Evolutionary conservation across 2,113 vertebrate genomes (phyloP), one percentile per base, ranked within the genome.

Genomic region (Caloenas nicobarica): DNA sequence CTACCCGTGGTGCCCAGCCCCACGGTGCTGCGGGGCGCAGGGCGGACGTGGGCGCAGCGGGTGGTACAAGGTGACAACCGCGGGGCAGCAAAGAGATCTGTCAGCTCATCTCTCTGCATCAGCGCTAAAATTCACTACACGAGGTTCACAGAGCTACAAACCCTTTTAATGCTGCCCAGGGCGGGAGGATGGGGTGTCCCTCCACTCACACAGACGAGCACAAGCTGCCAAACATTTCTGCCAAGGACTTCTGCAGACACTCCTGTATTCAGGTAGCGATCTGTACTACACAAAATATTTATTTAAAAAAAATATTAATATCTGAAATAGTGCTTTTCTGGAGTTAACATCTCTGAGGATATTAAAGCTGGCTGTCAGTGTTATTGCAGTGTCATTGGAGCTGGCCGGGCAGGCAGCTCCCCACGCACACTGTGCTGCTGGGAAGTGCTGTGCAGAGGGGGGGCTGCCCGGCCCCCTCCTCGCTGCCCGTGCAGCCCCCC

Each of bases 341-440:
- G 51, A 86, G 83, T 88, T 91, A 91, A 80, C 64, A 68, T 74
- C 88, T 88, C 93, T 56, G 91, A 94, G 95, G 88, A 93, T 94
- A 95, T 92, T 91, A 91, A 91, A 94, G 74, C 22, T 65, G 86
- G 65, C 95, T 94, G 93, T 34, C 54, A 38, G 84, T 1, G 42
- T 82, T 94, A 97, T 64, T 95, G 88, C 83, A 84, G 85, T 3
- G 2, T 80, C 93, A 94, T 53, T 82, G 92, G 48, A 42, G 71
- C 1, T 92, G 89, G 11, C 56, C 89, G 21, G 80, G 86, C 89
- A 93, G 88, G n/a, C n/a, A n/a, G n/a, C 83, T 97, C 85, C 95
- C 81, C 77, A 34, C 1, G 17, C 83, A 70, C 10, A 4, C 9
- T 1, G 7, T 34, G 42, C 66, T 90, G 71, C 81, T 72, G 69